Percentiles rank a stretch among this genome's conserved stretches.
Conservation (phyloP, 2,888 invertebrate genomes). For the Hyppa rectilinea region DNA sequence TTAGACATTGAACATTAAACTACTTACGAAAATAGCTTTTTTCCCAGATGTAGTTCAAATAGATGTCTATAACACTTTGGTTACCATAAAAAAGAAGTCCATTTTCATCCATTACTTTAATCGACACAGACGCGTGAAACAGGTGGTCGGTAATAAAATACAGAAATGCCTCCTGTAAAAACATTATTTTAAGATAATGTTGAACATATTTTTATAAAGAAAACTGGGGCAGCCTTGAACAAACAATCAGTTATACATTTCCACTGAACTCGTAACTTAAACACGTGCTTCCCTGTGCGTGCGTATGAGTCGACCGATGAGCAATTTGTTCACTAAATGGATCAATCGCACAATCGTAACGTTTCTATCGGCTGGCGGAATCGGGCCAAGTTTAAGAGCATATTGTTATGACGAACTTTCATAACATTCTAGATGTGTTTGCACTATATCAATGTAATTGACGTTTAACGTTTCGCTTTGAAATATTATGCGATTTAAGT, state of each 20-base stretch:
- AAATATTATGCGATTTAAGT: conserved; percentile 30
- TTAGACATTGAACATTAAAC: conserved; percentile 21
- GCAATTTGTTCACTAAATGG: conserved; percentile 62
- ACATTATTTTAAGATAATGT: conserved; percentile 65
- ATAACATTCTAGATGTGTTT: conserved; percentile 62
- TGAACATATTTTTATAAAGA: conserved; percentile 66
- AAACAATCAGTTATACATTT: conserved; percentile 68
- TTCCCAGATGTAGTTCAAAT: conserved; percentile 24
- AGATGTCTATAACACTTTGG: conserved; percentile 25
- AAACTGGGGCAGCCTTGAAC: conserved; percentile 67
- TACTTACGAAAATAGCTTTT: conserved; percentile 26
- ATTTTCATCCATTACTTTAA: conserved; percentile 60
- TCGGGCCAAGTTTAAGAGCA: conserved; percentile 64
- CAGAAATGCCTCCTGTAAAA: conserved; percentile 55
- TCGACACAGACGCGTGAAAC: conserved; percentile 54
- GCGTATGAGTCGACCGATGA: conserved; percentile 54
- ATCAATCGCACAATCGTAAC: conserved; percentile 60
- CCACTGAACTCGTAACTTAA: conserved; percentile 62
- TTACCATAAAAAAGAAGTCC: conserved; percentile 54
- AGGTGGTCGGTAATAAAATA: conserved; percentile 61
- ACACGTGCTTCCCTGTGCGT: conserved; percentile 60
- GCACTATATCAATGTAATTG: conserved; percentile 46
- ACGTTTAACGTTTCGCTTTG: conserved; percentile 44
- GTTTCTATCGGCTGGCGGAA: conserved; percentile 61
- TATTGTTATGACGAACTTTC: conserved; percentile 65